Evolutionary conservation across 2,113 vertebrate genomes (phyloP).

Genomic region (Anhinga anhinga): DNA sequence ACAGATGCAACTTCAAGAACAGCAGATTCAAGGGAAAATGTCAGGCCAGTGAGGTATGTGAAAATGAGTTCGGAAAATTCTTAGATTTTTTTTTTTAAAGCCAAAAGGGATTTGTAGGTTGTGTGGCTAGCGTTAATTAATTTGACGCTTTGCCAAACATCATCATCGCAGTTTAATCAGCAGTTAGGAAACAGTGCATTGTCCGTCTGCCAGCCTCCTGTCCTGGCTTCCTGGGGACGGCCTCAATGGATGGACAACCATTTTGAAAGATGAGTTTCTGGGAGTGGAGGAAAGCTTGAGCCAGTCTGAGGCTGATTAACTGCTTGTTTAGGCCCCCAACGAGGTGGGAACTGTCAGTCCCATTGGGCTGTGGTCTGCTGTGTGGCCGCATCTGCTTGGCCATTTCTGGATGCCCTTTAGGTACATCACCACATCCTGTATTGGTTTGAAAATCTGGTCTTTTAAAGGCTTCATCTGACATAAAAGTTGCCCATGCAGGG

Average conservation of each 20-base stretch:
- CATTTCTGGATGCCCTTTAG: no score
- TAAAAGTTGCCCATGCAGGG: not conserved
- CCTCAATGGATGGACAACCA: not conserved
- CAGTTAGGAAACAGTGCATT: not conserved
- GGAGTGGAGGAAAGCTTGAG: not conserved
- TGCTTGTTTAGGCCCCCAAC: not conserved
- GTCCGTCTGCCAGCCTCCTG: not conserved
- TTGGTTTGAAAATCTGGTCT: not conserved
- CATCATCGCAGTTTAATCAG: not conserved
- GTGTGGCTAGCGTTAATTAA: not conserved
- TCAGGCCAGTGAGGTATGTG: not conserved
- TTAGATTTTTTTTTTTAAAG: not conserved
- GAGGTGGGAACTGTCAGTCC: not conserved
- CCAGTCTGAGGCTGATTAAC: not conserved
- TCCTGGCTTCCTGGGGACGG: not conserved
- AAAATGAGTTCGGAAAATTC: not conserved
- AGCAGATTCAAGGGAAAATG: not conserved
- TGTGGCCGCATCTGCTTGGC: not conserved
- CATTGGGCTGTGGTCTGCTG: not conserved
- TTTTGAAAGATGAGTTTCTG: not conserved
- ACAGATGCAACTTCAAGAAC: not conserved
- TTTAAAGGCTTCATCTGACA: not conserved
- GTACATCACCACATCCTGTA: not conserved
- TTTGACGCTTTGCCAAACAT: not conserved
- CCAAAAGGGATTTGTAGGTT: not conserved